Evolutionary conservation across 2,888 invertebrate species (phyloP), one percentile per base, ranked within the genome.

Genomic region (Polylopha cassiicola): DNA sequence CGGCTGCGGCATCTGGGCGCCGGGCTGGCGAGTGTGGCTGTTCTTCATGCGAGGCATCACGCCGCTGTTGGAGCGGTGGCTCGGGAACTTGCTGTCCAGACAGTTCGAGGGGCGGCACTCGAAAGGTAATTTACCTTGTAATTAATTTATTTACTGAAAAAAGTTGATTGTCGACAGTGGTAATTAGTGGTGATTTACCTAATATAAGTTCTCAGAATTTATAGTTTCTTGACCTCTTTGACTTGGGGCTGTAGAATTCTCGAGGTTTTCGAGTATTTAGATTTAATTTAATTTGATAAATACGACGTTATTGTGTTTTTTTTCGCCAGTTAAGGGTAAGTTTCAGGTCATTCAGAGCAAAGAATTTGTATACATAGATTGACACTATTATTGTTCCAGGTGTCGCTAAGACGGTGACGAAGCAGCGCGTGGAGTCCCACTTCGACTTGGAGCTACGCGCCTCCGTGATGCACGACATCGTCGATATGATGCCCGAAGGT

Each of bases 401-500:
- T 51, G 99, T 99, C 1, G 99, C 99, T 1, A 99, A 99, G 80
- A 99, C 99, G 0, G 99, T 99, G 3, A 99, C 99, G 1, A 99
- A 99, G 71, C 99, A 99, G 80, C 90, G 99, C 58, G 99, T 99
- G 0, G 99, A 99, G 71, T 98, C 98, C 26, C 99, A 99, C 87
- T 99, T 99, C 81, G 99, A 99, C 89, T 87, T 99, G 53, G 99
- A 99, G 76, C 85, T 99, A 65, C 91, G 99, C 53, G 98, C 98
- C 8, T 98, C 98, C 0, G 99, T 95, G 1, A 94, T 94, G 94
- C 92, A 93, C 84, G 99, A 99, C 68, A 99, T 99, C 51, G 93
- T 99, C n/a, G 99, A 99, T 66, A 99, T 99, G 99, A 99, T 99
- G 99, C 99, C 99, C 0, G 99, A 99, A 78, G 99, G 99, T 50